Base-by-base conservation (phyloP, 2,797 vertebrate species). In the Chrosomus eos region DNA sequence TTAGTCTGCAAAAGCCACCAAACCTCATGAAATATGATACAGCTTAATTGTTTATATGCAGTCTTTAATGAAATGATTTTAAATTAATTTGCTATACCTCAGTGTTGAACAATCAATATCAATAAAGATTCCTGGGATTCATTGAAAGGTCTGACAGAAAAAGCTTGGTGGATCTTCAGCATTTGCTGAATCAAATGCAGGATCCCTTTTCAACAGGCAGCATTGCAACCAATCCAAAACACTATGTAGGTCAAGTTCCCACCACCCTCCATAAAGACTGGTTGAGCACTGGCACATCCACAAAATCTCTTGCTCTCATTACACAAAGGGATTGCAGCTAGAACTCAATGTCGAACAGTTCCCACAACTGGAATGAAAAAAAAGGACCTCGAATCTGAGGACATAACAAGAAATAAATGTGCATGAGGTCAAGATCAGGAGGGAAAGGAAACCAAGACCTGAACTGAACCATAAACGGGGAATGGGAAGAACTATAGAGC, bases 161-260 rank as follows among this genome's bases (percentile, higher is more conserved):
- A 77, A 40, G 19, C 68, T 55, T 64, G 28, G 14, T 84, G 43
- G 38, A 82, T 71, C 53, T 67, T 67, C 28, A 66, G 19, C 19
- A 4, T 86, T 78, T 75, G 74, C 82, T 82, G 79, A 87, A 81
- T 89, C 79, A 48, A 11, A 80, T 78, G 3, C 51, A 81, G 83
- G 70, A 83, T 82, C 64, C 43, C 60, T 80, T 83, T 58, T 84
- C 43, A 82, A 85, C 81, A 81, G 66, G 48, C 88, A 79, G 85
- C 88, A 89, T 89, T 89, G 88, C 85, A 86, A 88, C 86, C 87
- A 89, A 89, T 88, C 88, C 82, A 26, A 72, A 84, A 60, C 75
- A 75, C 82, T 86, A 89, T 88, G 87, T 89, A 89, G 88, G 87
- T 89, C 88, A 89, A 80, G 86, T 89, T 89, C 88, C 86, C 88